A percentile compares a stretch with the other conserved stretches of the same genome.
Evolutionary conservation across 2,797 vertebrate species (phyloP).

Genomic region (Muscicapa striata): DNA sequence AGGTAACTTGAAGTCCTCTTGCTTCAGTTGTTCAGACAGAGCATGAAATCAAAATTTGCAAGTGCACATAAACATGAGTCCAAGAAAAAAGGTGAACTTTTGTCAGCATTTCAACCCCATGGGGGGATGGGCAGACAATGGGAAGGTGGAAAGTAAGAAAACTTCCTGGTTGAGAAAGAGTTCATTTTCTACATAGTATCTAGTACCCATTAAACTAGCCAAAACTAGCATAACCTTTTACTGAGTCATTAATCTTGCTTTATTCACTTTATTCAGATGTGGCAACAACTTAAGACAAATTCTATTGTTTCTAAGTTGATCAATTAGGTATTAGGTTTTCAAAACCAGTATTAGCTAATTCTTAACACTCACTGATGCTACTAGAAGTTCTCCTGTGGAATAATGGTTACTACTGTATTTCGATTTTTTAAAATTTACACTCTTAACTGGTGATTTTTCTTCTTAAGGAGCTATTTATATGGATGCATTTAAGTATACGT

Average conservation of each 20-base stretch:
- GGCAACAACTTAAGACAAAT: not conserved
- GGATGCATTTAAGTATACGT: not conserved
- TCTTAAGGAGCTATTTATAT: not conserved
- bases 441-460: not conserved
- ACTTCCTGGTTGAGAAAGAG: not conserved
- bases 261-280: not conserved
- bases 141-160: not conserved
- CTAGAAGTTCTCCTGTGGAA: not conserved
- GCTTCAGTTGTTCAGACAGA: not conserved
- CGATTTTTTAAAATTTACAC: not conserved
- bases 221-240: not conserved
- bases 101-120: accelerated
- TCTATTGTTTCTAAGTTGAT: not conserved
- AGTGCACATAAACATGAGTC: not conserved
- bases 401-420: not conserved
- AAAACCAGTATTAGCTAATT: not conserved
- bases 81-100: not conserved
- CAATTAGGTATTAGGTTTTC: constrained; percentile 4
- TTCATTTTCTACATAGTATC: not conserved
- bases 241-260: not conserved
- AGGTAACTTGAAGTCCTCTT: not conserved
- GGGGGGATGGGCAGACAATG: not conserved
- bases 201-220: not conserved
- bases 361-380: not conserved
- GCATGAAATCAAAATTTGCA: not conserved